These are phyloP conservation scores for Nebria brevicollis DNA, from an alignment of 2,888 invertebrate genomes.

Conservation along the genomic window DNA sequence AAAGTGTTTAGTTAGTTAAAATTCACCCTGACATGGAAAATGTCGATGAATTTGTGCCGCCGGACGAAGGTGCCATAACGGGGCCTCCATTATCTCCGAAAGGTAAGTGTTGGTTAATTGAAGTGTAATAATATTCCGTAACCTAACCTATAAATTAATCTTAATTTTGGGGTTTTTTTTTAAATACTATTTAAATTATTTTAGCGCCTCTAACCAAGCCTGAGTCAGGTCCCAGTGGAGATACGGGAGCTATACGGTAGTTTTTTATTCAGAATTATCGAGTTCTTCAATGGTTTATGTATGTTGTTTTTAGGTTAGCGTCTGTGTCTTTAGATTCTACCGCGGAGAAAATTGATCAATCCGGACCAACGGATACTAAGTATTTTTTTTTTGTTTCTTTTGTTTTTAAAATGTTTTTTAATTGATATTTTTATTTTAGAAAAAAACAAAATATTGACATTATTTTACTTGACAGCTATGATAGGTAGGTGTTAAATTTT, in stretches of 20 bases:
- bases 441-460: neutral
- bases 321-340: neutral
- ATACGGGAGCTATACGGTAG: neutral
- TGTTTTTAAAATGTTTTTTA: neutral
- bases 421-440: slow-evolving; percentile 1
- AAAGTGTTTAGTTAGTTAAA: neutral
- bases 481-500: slow-evolving; percentile 8
- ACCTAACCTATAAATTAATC: neutral
- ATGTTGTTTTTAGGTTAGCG: neutral
- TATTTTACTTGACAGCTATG: slow-evolving; percentile 6
- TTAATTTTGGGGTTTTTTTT: neutral
- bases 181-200: neutral
- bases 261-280: neutral
- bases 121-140: neutral
- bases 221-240: neutral
- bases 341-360: neutral
- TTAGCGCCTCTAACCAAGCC: neutral
- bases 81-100: neutral
- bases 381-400: neutral
- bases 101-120: neutral
- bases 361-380: neutral
- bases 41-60: neutral
- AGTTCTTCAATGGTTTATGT: neutral
- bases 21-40: neutral
- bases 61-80: neutral